phyloP scores from a whole-genome alignment of 2,797 vertebrate species.

The Oceanodroma leucorhoa region DNA sequence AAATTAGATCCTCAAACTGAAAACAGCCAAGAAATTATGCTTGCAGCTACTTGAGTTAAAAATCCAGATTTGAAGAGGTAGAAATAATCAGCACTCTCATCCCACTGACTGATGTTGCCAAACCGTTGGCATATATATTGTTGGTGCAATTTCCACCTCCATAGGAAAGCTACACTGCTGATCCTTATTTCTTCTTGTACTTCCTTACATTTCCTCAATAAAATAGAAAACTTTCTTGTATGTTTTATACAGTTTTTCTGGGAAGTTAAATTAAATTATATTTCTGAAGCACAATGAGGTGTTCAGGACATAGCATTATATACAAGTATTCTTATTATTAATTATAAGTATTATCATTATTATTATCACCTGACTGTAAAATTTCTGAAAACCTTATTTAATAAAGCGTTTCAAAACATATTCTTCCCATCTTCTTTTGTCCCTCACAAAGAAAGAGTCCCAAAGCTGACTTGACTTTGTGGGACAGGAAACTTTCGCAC shows the following conservation, averaged over 20 bases:
- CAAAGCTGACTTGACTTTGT: background rate
- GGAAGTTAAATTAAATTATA: background rate
- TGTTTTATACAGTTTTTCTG: background rate
- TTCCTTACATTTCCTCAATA: background rate
- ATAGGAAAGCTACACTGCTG: background rate
- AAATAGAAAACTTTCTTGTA: background rate
- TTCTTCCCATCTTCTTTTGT: background rate
- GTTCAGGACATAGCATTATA: background rate
- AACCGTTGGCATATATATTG: background rate
- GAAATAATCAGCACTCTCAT: background rate
- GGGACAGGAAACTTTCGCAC: background rate
- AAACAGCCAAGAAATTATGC: background rate
- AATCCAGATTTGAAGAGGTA: background rate
- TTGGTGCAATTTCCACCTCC: background rate
- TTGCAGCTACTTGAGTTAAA: background rate
- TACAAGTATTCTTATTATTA: background rate
- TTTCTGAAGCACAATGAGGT: background rate
- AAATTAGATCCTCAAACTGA: background rate
- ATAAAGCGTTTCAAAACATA: background rate
- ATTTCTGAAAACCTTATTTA: background rate
- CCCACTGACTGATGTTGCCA: background rate
- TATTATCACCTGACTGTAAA: background rate
- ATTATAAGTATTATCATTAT: background rate
- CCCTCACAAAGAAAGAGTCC: background rate
- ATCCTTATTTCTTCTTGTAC: background rate